phyloP scores from a whole-genome alignment of 2,797 vertebrate genomes.

The Potorous gilbertii region DNA sequence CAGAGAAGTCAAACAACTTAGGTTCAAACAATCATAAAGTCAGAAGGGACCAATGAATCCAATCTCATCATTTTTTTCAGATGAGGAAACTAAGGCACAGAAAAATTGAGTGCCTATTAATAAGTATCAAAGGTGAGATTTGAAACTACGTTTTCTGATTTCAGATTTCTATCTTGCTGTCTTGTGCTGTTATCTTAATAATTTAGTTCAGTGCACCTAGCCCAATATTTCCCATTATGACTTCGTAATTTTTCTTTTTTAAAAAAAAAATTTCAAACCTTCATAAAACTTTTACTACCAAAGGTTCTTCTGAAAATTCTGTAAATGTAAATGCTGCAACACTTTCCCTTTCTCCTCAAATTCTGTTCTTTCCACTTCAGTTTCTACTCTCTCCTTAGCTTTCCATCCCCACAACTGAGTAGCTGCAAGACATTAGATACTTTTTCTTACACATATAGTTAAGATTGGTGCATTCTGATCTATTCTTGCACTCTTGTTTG shows the following conservation, averaged over 20 bases:
- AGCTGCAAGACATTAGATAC: neutral
- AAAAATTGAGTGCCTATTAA: neutral
- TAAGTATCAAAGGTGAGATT: neutral
- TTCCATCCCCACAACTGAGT: neutral
- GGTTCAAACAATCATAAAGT: neutral
- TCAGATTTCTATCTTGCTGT: neutral
- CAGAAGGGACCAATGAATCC: slow-evolving; percentile 12
- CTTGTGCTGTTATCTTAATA: neutral
- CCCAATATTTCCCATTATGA: neutral
- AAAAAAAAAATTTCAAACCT: neutral
- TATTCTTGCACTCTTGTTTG: neutral
- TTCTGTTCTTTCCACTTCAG: neutral
- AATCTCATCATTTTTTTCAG: neutral
- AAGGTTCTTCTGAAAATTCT: neutral
- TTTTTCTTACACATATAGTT: neutral
- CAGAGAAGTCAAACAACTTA: neutral
- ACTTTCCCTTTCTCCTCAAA: neutral
- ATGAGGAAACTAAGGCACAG: neutral
- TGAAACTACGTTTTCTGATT: neutral
- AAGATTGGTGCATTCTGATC: neutral
- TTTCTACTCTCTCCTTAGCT: neutral
- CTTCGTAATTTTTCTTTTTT: neutral
- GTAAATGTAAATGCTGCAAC: neutral
- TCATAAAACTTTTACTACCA: neutral
- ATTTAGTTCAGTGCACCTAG: neutral